A percentile compares a stretch with the other conserved stretches of the same genome.
Evolutionary conservation across 2,113 vertebrate species (phyloP).

Genomic region (Catagonus wagneri): DNA sequence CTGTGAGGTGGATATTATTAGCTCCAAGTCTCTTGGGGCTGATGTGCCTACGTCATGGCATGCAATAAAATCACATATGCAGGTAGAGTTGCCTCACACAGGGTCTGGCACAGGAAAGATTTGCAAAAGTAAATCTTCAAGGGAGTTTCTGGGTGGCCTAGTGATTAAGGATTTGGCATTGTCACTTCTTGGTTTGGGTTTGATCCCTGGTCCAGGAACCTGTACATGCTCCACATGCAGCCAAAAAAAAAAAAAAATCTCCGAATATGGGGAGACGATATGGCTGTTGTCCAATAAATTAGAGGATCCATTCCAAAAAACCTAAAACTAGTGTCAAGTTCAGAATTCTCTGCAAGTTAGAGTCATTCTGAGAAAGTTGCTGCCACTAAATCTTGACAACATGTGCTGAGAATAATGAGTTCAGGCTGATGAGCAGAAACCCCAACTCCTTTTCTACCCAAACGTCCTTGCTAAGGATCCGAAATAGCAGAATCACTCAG

Average conservation of each 20-base stretch:
- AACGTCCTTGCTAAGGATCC: not conserved
- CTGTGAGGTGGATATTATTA: accelerated
- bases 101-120: not conserved
- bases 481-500: not conserved
- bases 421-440: not conserved
- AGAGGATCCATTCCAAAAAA: not conserved
- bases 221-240: too few species aligned
- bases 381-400: not conserved
- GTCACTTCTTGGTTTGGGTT: too few species aligned
- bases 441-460: not conserved
- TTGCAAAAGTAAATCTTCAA: not conserved
- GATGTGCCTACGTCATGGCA: not conserved
- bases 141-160: too few species aligned
- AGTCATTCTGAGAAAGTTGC: not conserved
- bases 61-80: not conserved
- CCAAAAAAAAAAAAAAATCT: too few species aligned
- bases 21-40: not conserved
- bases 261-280: not conserved
- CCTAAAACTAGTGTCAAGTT: not conserved
- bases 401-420: not conserved
- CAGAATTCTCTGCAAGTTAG: not conserved
- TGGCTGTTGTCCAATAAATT: not conserved
- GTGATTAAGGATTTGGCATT: too few species aligned
- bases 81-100: not conserved
- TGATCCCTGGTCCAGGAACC: too few species aligned